These are phyloP conservation scores for Ormyrus thymus DNA, from an alignment of 2,888 invertebrate genomes.

Conservation along the genomic window DNA sequence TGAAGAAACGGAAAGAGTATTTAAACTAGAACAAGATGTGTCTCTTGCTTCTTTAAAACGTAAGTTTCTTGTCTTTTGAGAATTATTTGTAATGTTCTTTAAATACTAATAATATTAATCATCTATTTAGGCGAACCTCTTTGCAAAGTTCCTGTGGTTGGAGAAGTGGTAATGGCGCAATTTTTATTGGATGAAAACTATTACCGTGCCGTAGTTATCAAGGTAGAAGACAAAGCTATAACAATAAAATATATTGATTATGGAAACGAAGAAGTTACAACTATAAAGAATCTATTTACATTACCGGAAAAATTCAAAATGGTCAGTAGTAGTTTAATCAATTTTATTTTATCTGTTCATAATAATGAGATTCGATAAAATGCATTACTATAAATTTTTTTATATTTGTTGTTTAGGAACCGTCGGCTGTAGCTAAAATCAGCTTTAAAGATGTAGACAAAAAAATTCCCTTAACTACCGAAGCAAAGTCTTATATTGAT, in stretches of 20 bases:
- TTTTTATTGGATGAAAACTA: constrained; percentile 65
- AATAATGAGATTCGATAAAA: too few species aligned
- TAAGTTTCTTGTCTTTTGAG: constrained; percentile 43
- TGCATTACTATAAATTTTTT: constrained; percentile 17
- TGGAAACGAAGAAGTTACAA: constrained; percentile 66
- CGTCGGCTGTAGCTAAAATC: constrained; percentile 60
- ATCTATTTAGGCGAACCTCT: constrained; percentile 61
- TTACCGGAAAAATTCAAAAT: constrained; percentile 64
- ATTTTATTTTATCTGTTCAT: neutral
- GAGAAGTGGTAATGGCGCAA: constrained; percentile 67
- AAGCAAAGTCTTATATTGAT: constrained; percentile 62
- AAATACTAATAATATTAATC: constrained; percentile 25
- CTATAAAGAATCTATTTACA: constrained; percentile 59
- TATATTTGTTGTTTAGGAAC: constrained; percentile 49
- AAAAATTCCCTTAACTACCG: constrained; percentile 63
- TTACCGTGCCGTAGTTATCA: constrained; percentile 69
- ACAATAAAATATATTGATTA: constrained; percentile 69
- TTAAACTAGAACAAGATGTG: constrained; percentile 64
- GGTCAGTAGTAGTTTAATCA: constrained; percentile 57
- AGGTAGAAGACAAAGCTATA: constrained; percentile 56
- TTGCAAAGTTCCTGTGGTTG: constrained; percentile 60
- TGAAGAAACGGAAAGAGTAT: constrained; percentile 59
- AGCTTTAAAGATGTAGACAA: constrained; percentile 62
- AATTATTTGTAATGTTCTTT: constrained; percentile 2
- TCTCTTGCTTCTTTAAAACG: constrained; percentile 64